Conservation (phyloP, 1,140 invertebrate species). For the Popillia japonica region DNA sequence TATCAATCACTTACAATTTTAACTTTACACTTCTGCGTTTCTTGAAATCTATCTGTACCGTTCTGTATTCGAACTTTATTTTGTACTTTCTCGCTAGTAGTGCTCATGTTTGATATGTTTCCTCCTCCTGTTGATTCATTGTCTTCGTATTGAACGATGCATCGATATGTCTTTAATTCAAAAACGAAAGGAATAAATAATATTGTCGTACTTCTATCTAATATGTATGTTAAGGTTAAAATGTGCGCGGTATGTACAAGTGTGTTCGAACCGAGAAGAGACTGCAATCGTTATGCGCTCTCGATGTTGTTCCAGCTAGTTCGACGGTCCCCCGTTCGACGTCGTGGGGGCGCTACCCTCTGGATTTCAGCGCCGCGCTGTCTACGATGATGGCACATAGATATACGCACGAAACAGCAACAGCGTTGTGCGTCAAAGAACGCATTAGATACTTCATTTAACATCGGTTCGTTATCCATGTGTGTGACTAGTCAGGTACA, state of each 20-base stretch:
- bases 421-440: slow-evolving; percentile 23
- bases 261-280: slow-evolving; percentile 28
- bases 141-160: background rate
- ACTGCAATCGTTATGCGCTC: slow-evolving; percentile 29
- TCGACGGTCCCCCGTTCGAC: slow-evolving; percentile 39
- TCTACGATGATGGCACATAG: slow-evolving; percentile 36
- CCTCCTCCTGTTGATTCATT: slow-evolving; percentile 35
- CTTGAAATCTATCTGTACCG: slow-evolving; percentile 47
- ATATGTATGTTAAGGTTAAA: background rate
- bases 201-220: background rate
- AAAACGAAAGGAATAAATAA: slow-evolving; percentile 10
- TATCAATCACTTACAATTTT: slow-evolving; percentile 51
- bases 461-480: background rate
- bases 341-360: slow-evolving; percentile 45
- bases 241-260: slow-evolving; percentile 37
- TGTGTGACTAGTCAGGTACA: slow-evolving; percentile 9
- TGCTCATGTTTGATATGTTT: slow-evolving; percentile 34
- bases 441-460: slow-evolving; percentile 34
- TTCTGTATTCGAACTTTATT: slow-evolving; percentile 37
- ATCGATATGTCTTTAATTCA: slow-evolving; percentile 10
- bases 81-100: slow-evolving; percentile 38
- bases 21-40: slow-evolving; percentile 52
- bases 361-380: slow-evolving; percentile 43
- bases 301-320: slow-evolving; percentile 30
- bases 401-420: slow-evolving; percentile 9